A percentile compares a stretch with the other conserved stretches of the same genome.
Conservation (phyloP, 2,113 vertebrate species). For the Petromus typicus region DNA sequence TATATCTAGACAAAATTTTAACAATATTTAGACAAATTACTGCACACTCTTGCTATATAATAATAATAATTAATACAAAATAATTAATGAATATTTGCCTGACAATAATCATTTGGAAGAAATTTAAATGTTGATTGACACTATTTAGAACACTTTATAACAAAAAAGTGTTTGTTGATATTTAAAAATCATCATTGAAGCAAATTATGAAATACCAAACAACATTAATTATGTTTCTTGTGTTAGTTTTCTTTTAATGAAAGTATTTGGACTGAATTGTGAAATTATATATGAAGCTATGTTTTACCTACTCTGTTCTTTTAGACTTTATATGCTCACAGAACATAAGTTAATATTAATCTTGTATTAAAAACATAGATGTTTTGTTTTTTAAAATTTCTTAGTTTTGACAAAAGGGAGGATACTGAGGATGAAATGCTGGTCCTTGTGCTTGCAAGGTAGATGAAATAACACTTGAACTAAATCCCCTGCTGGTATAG, state of each 20-base stretch:
- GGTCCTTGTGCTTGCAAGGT: too few relatives aligned
- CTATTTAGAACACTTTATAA: not conserved
- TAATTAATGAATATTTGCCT: not conserved
- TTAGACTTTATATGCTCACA: not conserved
- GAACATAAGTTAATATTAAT: not conserved
- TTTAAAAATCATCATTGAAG: conserved; percentile 42
- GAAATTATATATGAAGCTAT: not conserved
- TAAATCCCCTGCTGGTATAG: not conserved
- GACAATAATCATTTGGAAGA: not conserved
- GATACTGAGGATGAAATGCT: too few relatives aligned
- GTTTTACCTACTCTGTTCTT: not conserved
- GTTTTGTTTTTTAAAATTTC: too few relatives aligned
- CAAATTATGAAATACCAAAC: not conserved
- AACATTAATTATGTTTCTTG: rapidly evolving
- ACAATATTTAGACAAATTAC: not conserved
- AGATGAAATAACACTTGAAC: too few relatives aligned
- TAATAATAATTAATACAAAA: not conserved
- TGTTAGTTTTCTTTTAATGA: rapidly evolving
- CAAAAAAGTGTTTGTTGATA: not conserved
- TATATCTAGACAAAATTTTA: not conserved
- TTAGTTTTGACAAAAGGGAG: too few relatives aligned
- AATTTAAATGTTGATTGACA: not conserved
- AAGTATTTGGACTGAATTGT: not conserved
- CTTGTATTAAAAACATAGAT: too few relatives aligned
- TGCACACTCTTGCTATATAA: not conserved